Conservation (phyloP, 2,888 invertebrate species). For the Anarsia innoxiella region DNA sequence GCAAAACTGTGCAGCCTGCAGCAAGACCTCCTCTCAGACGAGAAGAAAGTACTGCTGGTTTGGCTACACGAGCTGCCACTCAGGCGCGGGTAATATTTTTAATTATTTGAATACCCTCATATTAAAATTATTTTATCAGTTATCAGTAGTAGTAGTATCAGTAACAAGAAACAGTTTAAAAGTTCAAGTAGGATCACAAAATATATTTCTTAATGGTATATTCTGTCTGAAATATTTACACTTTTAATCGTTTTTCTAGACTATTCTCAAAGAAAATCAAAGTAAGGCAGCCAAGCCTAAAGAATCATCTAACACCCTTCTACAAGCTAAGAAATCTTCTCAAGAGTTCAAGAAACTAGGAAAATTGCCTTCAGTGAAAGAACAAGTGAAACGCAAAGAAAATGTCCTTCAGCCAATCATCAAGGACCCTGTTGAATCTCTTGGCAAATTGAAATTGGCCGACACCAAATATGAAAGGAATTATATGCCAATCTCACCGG, state of each 20-base stretch:
- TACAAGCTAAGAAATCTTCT: constrained; percentile 13
- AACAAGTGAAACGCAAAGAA: constrained; percentile 29
- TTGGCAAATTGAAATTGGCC: constrained; percentile 47
- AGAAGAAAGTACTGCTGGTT: constrained; percentile 59
- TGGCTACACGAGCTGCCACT: constrained; percentile 47
- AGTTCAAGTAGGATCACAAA: no score
- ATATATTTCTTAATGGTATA: no score
- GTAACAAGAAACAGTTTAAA: no score
- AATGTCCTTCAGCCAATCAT: constrained; percentile 37
- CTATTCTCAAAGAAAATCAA: constrained; percentile 41
- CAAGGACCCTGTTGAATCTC: constrained; percentile 49
- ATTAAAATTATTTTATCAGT: no score
- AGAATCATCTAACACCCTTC: constrained; percentile 32
- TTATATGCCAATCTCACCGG: not conserved
- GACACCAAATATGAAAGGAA: constrained; percentile 20
- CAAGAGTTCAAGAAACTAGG: constrained; percentile 34
- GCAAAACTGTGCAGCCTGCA: constrained; percentile 38
- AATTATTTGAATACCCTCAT: no score
- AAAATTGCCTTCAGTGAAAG: constrained; percentile 40
- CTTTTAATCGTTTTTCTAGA: no score
- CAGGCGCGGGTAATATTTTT: constrained; percentile 39
- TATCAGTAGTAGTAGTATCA: no score
- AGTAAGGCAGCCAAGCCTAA: constrained; percentile 43
- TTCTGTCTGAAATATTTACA: no score
- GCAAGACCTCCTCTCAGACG: constrained; percentile 50